These are phyloP conservation scores for Paracentrotus lividus DNA, from an alignment of 53 echinoderm and acorn worm genomes.

Conservation along the genomic window DNA sequence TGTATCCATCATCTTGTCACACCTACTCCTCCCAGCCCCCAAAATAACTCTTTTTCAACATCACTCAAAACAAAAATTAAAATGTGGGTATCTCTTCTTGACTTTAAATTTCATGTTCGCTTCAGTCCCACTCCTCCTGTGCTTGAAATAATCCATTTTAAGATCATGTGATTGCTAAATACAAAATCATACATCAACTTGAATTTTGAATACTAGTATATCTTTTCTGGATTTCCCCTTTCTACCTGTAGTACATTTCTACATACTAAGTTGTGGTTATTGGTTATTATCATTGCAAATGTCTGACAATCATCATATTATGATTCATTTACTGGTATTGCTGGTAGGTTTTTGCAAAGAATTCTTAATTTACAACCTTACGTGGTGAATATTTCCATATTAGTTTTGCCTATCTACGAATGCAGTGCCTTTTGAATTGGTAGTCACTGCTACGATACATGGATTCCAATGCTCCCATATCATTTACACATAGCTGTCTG, in stretches of 20 bases:
- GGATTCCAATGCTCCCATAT: neutral
- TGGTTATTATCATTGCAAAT: neutral
- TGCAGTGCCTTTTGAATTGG: neutral
- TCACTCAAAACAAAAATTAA: too few relatives aligned
- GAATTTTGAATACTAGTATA: neutral
- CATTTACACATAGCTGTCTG: neutral
- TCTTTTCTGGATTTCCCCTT: neutral
- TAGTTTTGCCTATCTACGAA: neutral
- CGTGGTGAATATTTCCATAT: neutral
- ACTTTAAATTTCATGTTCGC: too few relatives aligned
- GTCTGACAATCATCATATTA: neutral
- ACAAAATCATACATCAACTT: neutral
- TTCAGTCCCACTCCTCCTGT: conserved; percentile 39
- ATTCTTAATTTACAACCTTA: neutral
- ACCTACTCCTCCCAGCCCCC: too few relatives aligned
- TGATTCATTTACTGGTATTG: neutral
- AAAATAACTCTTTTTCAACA: too few relatives aligned
- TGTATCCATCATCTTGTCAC: conserved; percentile 34
- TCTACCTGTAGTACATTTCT: neutral
- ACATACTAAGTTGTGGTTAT: conserved; percentile 8
- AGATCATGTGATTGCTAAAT: neutral
- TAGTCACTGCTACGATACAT: neutral
- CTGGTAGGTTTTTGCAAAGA: neutral
- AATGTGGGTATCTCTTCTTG: too few relatives aligned
- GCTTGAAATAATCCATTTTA: neutral